Evolutionary conservation across 2,797 vertebrate species (phyloP), one percentile per base, ranked within the genome.

Genomic region (Acrossocheilus fasciatus): DNA sequence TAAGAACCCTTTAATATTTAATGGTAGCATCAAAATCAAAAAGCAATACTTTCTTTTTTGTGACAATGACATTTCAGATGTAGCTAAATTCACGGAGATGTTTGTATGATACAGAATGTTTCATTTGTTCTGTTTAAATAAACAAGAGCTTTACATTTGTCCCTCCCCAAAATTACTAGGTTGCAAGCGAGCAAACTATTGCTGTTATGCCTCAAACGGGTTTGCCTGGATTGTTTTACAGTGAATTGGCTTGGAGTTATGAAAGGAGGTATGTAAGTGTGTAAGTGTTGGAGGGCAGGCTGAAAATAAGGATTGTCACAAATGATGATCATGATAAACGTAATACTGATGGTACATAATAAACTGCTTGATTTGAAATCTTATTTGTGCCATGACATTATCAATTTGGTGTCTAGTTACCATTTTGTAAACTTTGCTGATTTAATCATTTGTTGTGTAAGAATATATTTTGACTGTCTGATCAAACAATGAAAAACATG

Each of bases 301-400:
- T 54, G 50, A 14, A 47, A 50, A 82, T 57, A 66, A 85, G 69
- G 57, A 85, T 79, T 64, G 81, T 88, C 78, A 86, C 20, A 81
- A 66, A 18, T 79, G 54, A 87, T 85, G 64, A 83, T 88, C 62
- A 73, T 74, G 47, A 69, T 59, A 54, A 79, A 54, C 11, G 18
- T 84, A 79, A 68, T 52, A 85, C 26, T 83, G 64, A 81, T 79
- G 81, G 54, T 86, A 83, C 73, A 72, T 41, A 91, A 90, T 91
- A 91, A 91, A 87, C 20, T 52, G 85, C 87, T 88, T 89, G 64
- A 86, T 87, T 88, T 88, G 14, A 90, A 86, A 54, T 23, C n/a
- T 52, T 68, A 4, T 39, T 83, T 69, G 66, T 89, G 79, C 82
- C 20, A 54, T 87, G 39, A 23, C 11, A 39, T 50, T 39, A 62